These are phyloP conservation scores for Drosophila eohydei DNA, from an alignment of 2,888 invertebrate species.

Conservation along the genomic window DNA sequence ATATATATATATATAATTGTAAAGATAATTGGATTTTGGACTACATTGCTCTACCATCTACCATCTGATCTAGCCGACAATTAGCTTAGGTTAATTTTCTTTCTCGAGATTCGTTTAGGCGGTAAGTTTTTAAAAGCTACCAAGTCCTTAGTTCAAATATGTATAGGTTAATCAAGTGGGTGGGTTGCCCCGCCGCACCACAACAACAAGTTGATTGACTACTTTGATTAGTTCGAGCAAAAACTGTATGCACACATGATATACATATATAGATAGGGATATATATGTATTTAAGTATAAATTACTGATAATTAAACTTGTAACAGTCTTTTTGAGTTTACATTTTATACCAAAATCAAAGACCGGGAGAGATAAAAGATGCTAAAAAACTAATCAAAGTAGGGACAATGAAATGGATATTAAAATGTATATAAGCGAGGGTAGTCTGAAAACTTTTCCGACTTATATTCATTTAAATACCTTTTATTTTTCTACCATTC, in stretches of 20 bases:
- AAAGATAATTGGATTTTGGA: slow-evolving; percentile 41
- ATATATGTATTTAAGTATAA: slow-evolving; percentile 36
- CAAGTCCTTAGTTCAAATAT: slow-evolving; percentile 78
- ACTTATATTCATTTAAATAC: not conserved
- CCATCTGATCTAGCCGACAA: slow-evolving; percentile 21
- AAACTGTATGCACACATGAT: slow-evolving; percentile 51
- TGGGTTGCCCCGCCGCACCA: slow-evolving; percentile 38
- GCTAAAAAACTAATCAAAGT: slow-evolving; percentile 21
- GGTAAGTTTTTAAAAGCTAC: slow-evolving; percentile 71
- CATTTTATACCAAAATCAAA: slow-evolving; percentile 67
- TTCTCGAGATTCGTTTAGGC: slow-evolving; percentile 65
- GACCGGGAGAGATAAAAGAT: slow-evolving; percentile 24
- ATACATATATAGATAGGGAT: slow-evolving; percentile 25
- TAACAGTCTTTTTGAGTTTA: slow-evolving; percentile 85
- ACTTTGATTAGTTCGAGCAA: slow-evolving; percentile 72
- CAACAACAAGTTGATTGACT: slow-evolving; percentile 72
- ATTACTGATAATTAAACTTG: slow-evolving; percentile 81
- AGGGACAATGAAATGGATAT: slow-evolving; percentile 7
- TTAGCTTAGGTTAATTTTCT: slow-evolving; percentile 9
- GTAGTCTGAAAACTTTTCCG: not conserved
- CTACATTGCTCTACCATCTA: slow-evolving; percentile 4
- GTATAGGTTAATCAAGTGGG: slow-evolving; percentile 65
- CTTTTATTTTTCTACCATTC: not conserved
- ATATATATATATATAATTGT: slow-evolving; percentile 25
- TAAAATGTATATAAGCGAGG: slow-evolving; percentile 17